phyloP scores from a whole-genome alignment of 2,888 invertebrate species.

The Ecdyonurus torrentis region DNA sequence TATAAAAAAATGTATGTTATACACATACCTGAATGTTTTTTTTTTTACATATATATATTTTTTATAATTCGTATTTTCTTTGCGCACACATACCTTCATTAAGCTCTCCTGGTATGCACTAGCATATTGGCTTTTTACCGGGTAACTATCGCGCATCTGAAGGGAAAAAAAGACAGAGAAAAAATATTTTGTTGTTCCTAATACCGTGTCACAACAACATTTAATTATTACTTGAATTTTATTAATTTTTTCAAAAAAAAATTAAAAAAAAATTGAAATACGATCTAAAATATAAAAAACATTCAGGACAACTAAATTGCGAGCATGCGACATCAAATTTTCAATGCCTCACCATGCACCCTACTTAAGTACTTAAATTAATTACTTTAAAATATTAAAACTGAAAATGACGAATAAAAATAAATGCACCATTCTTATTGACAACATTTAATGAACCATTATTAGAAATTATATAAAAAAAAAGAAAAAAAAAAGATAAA shows the following conservation, averaged over 20 bases:
- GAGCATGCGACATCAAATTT: not conserved
- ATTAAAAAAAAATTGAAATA: not conserved
- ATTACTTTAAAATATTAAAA: not conserved
- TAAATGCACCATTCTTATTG: conserved; percentile 5
- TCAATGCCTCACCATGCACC: not conserved
- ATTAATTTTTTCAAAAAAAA: not conserved
- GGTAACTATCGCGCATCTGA: conserved; percentile 17
- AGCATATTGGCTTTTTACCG: conserved; percentile 40
- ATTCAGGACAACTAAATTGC: not conserved
- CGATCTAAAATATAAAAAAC: not conserved
- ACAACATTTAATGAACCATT: not conserved
- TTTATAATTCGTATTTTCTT: no score
- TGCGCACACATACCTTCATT: conserved; percentile 33
- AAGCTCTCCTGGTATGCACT: conserved; percentile 49
- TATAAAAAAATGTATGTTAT: not conserved
- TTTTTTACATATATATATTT: no score
- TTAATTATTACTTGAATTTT: not conserved
- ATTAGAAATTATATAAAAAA: not conserved
- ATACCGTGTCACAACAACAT: not conserved
- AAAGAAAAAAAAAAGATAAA: not conserved
- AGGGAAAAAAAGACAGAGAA: conserved; percentile 37
- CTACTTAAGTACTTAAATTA: not conserved
- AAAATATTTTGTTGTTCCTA: not conserved
- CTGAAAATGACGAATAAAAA: not conserved
- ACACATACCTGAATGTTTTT: not conserved